These are phyloP conservation scores for Phenganax subtilis DNA, from an alignment of 92 coral and sea anemone genomes.

Conservation along the genomic window DNA sequence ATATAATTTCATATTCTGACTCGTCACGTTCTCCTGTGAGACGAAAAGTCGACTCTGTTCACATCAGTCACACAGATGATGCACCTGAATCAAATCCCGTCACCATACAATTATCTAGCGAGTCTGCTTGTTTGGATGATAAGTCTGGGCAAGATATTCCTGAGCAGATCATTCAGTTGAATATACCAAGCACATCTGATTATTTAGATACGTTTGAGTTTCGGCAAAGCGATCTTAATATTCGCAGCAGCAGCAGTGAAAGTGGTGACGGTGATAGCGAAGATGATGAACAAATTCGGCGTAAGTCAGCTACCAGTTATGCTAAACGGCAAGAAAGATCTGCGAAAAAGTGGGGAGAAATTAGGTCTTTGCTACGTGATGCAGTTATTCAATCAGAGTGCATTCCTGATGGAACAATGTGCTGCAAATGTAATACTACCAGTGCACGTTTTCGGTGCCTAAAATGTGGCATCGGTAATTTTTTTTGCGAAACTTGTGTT, in stretches of 20 bases:
- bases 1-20: constrained; percentile 5
- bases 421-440: not conserved
- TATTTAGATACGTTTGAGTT: not conserved
- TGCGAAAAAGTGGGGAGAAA: not conserved
- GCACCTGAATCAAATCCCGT: not conserved
- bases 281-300: not conserved
- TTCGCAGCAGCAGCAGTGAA: not conserved
- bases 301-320: constrained; percentile 8
- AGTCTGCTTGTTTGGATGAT: not conserved
- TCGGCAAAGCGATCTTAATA: constrained; percentile 1
- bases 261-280: not conserved
- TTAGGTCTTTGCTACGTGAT: not conserved
- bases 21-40: constrained; percentile 17
- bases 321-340: constrained; percentile 19
- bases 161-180: not conserved
- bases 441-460: constrained; percentile 3
- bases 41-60: not conserved
- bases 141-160: not conserved
- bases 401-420: constrained; percentile 16
- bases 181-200: not conserved
- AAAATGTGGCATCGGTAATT: constrained; percentile 16
- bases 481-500: constrained; percentile 26
- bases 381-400: constrained; percentile 21
- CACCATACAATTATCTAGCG: not conserved
- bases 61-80: too few species aligned